A percentile compares a stretch with the other conserved stretches of the same genome.
phyloP scores from a whole-genome alignment of 2,888 invertebrate genomes.

The Operophtera brumata region DNA sequence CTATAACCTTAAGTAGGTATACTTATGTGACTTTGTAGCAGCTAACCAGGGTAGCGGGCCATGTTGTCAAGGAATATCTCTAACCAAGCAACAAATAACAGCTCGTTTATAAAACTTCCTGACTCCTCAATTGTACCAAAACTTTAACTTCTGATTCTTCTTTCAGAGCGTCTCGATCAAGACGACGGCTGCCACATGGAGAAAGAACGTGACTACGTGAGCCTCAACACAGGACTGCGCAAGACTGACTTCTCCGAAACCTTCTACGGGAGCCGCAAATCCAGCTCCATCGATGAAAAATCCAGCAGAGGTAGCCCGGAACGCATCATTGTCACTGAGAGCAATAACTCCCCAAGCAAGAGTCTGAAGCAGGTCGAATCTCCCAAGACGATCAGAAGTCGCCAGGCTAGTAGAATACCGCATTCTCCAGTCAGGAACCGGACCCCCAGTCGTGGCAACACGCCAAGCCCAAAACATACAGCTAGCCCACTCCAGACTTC shows the following conservation, averaged over 20 bases:
- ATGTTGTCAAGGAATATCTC: too few species aligned
- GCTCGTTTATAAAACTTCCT: not conserved
- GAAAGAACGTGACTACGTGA: constrained; percentile 79
- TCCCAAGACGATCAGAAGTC: constrained; percentile 65
- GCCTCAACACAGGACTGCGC: constrained; percentile 85
- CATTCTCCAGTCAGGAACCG: constrained; percentile 69
- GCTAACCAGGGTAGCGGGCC: too few species aligned
- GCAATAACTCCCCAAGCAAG: constrained; percentile 69
- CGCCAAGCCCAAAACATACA: constrained; percentile 72
- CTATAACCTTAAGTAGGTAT: too few species aligned
- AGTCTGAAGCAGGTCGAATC: constrained; percentile 62
- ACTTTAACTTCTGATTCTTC: not conserved
- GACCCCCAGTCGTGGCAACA: constrained; percentile 63
- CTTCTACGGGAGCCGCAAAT: constrained; percentile 79
- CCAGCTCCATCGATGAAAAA: constrained; percentile 63
- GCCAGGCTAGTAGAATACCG: constrained; percentile 72
- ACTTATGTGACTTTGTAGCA: too few species aligned
- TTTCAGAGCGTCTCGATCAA: constrained; percentile 83
- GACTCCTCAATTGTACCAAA: not conserved
- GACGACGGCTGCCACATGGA: constrained; percentile 71
- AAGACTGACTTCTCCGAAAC: constrained; percentile 85
- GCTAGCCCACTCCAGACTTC: constrained; percentile 64
- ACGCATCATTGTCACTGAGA: constrained; percentile 62
- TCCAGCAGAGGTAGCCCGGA: constrained; percentile 69
- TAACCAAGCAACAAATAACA: not conserved